These are phyloP conservation scores for Deroplatys truncata DNA, from an alignment of 2,888 invertebrate species.

Conservation along the genomic window DNA sequence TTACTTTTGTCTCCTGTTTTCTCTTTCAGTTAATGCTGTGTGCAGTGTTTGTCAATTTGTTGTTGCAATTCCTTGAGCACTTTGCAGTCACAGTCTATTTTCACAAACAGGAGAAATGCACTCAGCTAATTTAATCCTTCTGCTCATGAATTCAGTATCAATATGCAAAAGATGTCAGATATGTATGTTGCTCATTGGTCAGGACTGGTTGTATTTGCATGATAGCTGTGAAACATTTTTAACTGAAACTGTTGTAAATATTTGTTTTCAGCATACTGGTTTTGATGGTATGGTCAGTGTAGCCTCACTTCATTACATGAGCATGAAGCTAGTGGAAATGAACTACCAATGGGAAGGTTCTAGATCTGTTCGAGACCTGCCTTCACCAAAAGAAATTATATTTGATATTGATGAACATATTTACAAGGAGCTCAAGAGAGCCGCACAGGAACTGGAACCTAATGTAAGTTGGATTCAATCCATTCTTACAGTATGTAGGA, in stretches of 20 bases:
- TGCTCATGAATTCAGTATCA: too few relatives aligned
- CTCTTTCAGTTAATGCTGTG: too few relatives aligned
- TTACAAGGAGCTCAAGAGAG: slow-evolving; percentile 43
- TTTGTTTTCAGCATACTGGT: slow-evolving; percentile 42
- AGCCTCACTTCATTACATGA: slow-evolving; percentile 40
- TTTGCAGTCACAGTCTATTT: too few relatives aligned
- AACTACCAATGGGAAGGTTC: not conserved
- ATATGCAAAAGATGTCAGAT: too few relatives aligned
- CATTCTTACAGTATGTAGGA: not conserved
- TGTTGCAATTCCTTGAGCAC: too few relatives aligned
- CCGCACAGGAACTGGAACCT: slow-evolving; percentile 41
- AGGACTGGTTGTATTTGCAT: too few relatives aligned
- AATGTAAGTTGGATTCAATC: slow-evolving; percentile 37
- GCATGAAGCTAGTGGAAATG: slow-evolving; percentile 20
- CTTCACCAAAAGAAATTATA: slow-evolving; percentile 43
- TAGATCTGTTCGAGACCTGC: slow-evolving; percentile 27
- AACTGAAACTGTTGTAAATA: not conserved
- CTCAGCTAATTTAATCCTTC: too few relatives aligned
- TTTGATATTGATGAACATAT: slow-evolving; percentile 49
- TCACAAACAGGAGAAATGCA: too few relatives aligned
- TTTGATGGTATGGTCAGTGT: slow-evolving; percentile 47
- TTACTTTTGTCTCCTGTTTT: too few relatives aligned
- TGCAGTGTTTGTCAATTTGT: too few relatives aligned
- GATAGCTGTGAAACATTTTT: too few relatives aligned
- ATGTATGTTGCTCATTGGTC: too few relatives aligned